Percentiles rank a stretch among this genome's conserved stretches.
phyloP scores from a whole-genome alignment of 1,140 invertebrate species.

The Drosophila tsacasi region DNA sequence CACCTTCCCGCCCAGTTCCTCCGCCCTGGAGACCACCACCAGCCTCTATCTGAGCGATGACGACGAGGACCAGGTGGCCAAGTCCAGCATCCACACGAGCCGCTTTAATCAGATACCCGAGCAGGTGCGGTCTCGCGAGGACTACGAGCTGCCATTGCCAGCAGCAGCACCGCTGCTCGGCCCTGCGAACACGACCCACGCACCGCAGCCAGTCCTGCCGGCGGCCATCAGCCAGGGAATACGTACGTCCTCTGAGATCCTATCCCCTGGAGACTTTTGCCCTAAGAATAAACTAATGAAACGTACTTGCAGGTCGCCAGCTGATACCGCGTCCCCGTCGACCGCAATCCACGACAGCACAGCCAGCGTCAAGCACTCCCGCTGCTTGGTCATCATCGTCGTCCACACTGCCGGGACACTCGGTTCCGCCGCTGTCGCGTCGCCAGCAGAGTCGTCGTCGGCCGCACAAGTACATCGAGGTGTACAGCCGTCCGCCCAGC shows the following conservation, averaged over 20 bases:
- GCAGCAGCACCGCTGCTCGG: conserved; percentile 5
- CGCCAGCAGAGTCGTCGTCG: conserved; percentile 71
- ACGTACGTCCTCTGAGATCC: conserved; percentile 30
- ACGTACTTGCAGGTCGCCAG: conserved; percentile 50
- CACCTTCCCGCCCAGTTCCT: conserved; percentile 28
- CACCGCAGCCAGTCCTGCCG: background rate
- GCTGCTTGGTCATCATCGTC: conserved; percentile 9
- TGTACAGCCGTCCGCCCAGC: conserved; percentile 65
- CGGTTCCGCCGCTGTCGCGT: conserved; percentile 47
- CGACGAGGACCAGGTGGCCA: conserved; percentile 76
- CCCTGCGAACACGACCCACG: background rate
- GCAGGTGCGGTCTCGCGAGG: conserved; percentile 30
- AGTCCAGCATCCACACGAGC: conserved; percentile 79
- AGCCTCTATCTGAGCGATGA: conserved; percentile 53
- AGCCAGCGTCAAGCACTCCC: conserved; percentile 4
- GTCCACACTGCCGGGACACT: conserved; percentile 16
- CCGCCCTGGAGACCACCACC: conserved; percentile 53
- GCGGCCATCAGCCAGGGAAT: conserved; percentile 30
- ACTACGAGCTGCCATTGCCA: conserved; percentile 11
- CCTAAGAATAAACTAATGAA: background rate
- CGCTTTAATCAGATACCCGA: conserved; percentile 76
- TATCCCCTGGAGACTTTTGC: background rate
- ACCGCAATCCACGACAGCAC: conserved; percentile 50
- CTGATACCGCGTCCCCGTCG: conserved; percentile 62
- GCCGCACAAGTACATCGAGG: conserved; percentile 73